Base-by-base conservation (phyloP, 2,113 vertebrate species). In the Macrotus californicus region DNA sequence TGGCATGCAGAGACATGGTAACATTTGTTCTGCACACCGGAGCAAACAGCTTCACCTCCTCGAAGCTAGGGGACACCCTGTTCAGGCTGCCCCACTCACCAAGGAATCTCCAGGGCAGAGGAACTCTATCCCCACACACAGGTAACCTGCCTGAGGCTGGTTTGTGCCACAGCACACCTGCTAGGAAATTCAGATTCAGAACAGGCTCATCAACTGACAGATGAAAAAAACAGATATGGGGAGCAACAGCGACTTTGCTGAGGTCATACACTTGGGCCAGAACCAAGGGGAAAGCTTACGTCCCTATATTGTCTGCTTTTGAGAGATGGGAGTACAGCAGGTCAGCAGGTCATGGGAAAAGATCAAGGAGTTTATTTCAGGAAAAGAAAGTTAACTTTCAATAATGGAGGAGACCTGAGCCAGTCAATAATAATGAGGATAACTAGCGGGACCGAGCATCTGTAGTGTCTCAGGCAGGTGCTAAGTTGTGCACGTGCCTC, bases 161-260 rank as follows among this genome's bases (percentile, higher is more conserved):
- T 19, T 1, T 0, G 19, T 8, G 16, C 56, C 1, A 2, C 39
- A 22, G 56, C 54, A 41, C 21, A 5, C 39, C 54, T 41, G 9
- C 8, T n/a, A 34, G 56, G 52, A 83, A 26, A n/a, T 5, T 67
- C 70, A 7, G 24, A 34, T n/a, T 41, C 89, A 46, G 36, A 83
- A 41, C 31, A 36, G 52, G 70, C 46, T 84, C 84, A 54, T 83
- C 26, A 3, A 6, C 2, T 48, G 80, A 77, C 22, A 50, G 41
- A 88, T 41, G 31, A 69, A 67, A 87, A 87, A 94, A 76, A 75
- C 77, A 95, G 89, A 61, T 41, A 11, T 50, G 18, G 75, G 56
- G 22, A 90, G 39, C 64, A 56, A 36, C 72, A 26, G 41, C 31
- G 59, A 72, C 52, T 34, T 34, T 19, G 24, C 39, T 48, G 22